These are phyloP conservation scores for Gonioctena quinquepunctata DNA, from an alignment of 1,140 invertebrate genomes.

Conservation along the genomic window DNA sequence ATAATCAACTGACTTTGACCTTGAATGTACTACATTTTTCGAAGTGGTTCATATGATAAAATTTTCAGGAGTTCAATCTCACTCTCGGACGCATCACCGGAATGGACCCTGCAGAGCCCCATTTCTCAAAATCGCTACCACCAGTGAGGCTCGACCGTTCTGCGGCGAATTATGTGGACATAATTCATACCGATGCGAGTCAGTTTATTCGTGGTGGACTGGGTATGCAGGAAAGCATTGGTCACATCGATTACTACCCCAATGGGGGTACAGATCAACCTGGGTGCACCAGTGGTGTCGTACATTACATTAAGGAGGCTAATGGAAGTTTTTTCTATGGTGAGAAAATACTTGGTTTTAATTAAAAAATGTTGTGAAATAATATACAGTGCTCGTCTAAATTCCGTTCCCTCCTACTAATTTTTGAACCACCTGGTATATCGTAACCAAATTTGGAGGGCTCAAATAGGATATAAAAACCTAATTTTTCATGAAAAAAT, in stretches of 20 bases:
- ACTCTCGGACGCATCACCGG: slow-evolving; percentile 73
- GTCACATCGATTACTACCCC: slow-evolving; percentile 89
- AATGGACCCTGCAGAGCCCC: slow-evolving; percentile 89
- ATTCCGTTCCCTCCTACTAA: too few relatives aligned
- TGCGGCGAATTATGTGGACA: slow-evolving; percentile 85
- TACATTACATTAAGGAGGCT: slow-evolving; percentile 69
- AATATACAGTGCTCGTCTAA: too few relatives aligned
- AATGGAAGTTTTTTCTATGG: slow-evolving; percentile 67
- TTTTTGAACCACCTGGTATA: too few relatives aligned
- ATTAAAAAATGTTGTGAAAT: too few relatives aligned
- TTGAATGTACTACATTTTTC: too few relatives aligned
- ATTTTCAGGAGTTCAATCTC: slow-evolving; percentile 64
- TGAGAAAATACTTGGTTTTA: slow-evolving; percentile 32
- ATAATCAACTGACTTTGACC: too few relatives aligned
- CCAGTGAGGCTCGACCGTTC: slow-evolving; percentile 81
- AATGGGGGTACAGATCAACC: slow-evolving; percentile 86
- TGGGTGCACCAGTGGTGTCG: slow-evolving; percentile 74
- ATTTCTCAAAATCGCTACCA: slow-evolving; percentile 82
- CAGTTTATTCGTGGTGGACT: slow-evolving; percentile 79
- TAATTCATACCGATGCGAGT: slow-evolving; percentile 86
- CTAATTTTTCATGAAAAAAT: too few relatives aligned
- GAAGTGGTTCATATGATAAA: too few relatives aligned
- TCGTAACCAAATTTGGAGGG: too few relatives aligned
- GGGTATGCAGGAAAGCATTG: slow-evolving; percentile 78
- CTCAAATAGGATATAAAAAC: too few relatives aligned